Evolutionary conservation across 2,113 vertebrate genomes (phyloP).

Genomic region (Pseudolaguvia tuberculata): DNA sequence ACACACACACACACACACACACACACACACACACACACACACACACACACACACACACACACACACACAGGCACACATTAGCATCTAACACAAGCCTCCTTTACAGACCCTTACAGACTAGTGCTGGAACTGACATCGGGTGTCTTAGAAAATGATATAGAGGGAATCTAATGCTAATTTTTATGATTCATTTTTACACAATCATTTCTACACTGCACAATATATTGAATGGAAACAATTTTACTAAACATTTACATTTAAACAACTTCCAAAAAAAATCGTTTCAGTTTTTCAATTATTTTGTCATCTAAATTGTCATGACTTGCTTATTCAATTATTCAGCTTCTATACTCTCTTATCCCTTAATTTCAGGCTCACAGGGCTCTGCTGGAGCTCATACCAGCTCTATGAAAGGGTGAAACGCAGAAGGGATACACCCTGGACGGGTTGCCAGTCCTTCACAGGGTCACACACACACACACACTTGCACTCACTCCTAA

Average conservation of each 20-base stretch:
- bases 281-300: constrained; percentile 75
- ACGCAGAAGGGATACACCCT: too few species aligned
- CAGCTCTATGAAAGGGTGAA: too few species aligned
- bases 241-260: constrained; percentile 28
- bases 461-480: too few species aligned
- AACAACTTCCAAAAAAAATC: constrained; percentile 70
- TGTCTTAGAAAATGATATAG: constrained; percentile 55
- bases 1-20: too few species aligned
- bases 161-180: constrained; percentile 52
- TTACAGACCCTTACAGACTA: background rate
- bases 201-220: background rate
- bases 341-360: too few species aligned
- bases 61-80: constrained; percentile 24
- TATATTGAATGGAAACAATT: background rate
- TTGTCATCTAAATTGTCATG: constrained; percentile 59
- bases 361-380: too few species aligned
- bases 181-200: background rate
- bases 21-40: too few species aligned
- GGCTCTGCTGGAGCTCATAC: too few species aligned
- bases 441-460: too few species aligned
- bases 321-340: too few species aligned
- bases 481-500: too few species aligned
- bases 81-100: background rate
- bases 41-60: constrained; percentile 21
- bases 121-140: constrained; percentile 69